A percentile compares a stretch with the other conserved stretches of the same genome.
These are phyloP conservation scores for Oryzias melastigma DNA, from an alignment of 2,113 vertebrate species.

Conservation along the genomic window DNA sequence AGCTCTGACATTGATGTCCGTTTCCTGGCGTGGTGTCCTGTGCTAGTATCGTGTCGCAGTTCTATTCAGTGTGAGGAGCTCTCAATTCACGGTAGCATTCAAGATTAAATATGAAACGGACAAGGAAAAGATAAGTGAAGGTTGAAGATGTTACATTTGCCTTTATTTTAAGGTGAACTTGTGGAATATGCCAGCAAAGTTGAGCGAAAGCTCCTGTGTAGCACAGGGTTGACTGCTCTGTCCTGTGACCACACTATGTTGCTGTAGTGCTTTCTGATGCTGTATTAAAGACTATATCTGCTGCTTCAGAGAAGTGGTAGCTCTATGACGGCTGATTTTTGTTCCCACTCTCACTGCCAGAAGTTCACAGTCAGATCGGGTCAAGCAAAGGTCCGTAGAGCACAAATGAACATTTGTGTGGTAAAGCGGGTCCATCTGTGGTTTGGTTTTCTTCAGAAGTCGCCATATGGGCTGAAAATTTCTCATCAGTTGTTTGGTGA, in stretches of 20 bases:
- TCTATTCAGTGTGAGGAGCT: constrained; percentile 64
- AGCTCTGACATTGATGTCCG: constrained; percentile 39
- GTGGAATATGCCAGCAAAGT: constrained; percentile 21
- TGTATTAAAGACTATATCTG: constrained; percentile 39
- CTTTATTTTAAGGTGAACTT: constrained; percentile 27
- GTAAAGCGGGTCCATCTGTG: no score
- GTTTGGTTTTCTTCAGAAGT: constrained; percentile 19
- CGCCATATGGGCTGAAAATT: no score
- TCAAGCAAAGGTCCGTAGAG: constrained; percentile 10
- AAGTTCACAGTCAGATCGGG: constrained; percentile 3
- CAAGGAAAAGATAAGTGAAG: constrained; percentile 36
- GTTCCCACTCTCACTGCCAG: constrained; percentile 12
- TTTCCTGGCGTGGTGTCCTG: constrained; percentile 64
- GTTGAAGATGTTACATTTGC: constrained; percentile 31
- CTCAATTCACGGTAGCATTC: constrained; percentile 72
- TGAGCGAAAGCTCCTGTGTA: constrained; percentile 56
- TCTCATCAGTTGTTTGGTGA: no score
- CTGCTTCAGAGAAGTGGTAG: constrained; percentile 28
- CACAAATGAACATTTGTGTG: background rate
- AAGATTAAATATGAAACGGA: constrained; percentile 44
- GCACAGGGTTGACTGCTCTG: constrained; percentile 51
- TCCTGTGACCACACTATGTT: constrained; percentile 59
- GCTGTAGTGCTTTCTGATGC: constrained; percentile 60
- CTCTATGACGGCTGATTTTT: constrained; percentile 34
- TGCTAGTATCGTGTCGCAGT: constrained; percentile 70